Conservation (phyloP, 2,113 vertebrate species). For the Pygoscelis antarcticus region DNA sequence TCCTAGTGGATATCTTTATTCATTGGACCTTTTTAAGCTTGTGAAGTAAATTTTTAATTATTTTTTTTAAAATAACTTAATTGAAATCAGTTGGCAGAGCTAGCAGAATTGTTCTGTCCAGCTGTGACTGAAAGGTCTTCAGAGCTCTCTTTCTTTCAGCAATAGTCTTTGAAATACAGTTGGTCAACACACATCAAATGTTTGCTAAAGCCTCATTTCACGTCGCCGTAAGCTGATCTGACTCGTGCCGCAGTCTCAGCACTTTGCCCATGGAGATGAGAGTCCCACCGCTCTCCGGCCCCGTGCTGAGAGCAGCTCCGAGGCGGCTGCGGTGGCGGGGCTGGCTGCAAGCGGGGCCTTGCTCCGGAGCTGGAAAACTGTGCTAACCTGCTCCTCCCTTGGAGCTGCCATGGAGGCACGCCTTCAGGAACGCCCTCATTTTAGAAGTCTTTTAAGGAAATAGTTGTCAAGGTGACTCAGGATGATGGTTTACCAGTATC, state of each 20-base stretch:
- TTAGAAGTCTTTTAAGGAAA: too few relatives aligned
- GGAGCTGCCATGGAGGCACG: not conserved
- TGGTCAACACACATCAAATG: not conserved
- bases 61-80: not conserved
- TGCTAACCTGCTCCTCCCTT: accelerated
- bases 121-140: not conserved
- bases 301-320: not conserved
- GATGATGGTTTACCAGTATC: not conserved
- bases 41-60: not conserved
- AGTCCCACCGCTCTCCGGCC: accelerated
- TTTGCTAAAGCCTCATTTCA: accelerated
- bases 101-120: not conserved
- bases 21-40: not conserved
- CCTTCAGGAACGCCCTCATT: too few relatives aligned
- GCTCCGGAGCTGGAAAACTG: not conserved
- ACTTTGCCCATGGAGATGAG: not conserved
- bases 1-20: not conserved
- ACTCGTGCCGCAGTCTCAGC: accelerated
- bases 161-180: too few relatives aligned
- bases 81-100: not conserved
- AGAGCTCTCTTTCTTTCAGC: not conserved
- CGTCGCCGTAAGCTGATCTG: accelerated
- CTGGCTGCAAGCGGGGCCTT: too few relatives aligned
- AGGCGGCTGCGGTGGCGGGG: not conserved
- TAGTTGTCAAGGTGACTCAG: not conserved